Percentiles rank a stretch among this genome's conserved stretches.
Conservation (phyloP, 2,113 vertebrate species). For the Melanerpes aurifrons region DNA sequence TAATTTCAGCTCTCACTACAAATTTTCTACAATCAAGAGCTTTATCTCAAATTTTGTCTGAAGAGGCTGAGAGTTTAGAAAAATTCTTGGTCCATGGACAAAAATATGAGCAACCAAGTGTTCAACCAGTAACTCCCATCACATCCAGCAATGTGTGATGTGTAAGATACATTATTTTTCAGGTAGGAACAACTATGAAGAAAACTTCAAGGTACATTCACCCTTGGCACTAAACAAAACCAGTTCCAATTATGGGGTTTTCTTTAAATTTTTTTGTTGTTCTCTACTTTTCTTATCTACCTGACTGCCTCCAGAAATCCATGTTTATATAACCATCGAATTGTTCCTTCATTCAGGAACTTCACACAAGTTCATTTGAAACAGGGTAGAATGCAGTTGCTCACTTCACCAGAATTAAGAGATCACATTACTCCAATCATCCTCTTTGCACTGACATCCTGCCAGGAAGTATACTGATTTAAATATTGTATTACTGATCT, state of each 20-base stretch:
- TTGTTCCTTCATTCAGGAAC: background rate
- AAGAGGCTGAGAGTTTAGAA: background rate
- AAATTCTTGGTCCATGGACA: background rate
- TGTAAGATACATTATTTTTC: background rate
- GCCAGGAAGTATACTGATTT: conserved; percentile 49
- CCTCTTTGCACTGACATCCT: conserved; percentile 17
- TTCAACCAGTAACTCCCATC: background rate
- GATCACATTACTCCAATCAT: conserved; percentile 14
- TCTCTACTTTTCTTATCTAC: background rate
- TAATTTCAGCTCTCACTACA: background rate
- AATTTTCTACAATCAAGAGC: background rate
- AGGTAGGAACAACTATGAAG: background rate
- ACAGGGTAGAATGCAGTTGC: conserved; percentile 14
- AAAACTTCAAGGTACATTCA: background rate
- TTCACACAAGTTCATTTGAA: background rate
- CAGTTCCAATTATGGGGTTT: background rate
- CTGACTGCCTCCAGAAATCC: background rate
- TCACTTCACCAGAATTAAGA: background rate
- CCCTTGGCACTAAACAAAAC: background rate
- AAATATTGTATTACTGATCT: conserved; percentile 55
- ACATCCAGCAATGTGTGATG: background rate
- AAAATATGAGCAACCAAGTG: background rate
- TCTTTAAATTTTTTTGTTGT: background rate
- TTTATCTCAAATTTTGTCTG: background rate
- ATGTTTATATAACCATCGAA: background rate